Base-by-base conservation (phyloP, 2,888 invertebrate genomes). In the Protophormia terraenovae region DNA sequence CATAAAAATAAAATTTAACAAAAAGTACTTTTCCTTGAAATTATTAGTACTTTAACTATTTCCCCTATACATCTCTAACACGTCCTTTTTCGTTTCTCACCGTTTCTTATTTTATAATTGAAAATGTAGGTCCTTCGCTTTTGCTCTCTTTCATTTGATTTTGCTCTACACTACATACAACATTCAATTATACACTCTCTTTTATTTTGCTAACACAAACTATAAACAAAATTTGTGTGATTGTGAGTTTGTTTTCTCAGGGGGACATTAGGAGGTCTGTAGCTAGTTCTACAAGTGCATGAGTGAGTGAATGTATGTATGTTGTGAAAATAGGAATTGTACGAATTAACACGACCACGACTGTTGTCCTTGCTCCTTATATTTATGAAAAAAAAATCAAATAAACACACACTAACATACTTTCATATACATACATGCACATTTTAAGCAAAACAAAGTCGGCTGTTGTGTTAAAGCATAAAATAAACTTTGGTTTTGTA, bases 341-440 rank as follows among this genome's bases (percentile, higher is more conserved):
- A 77, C 71, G 82, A 83, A 83, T 83, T 77, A 77, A 77, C 76
- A 81, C 81, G 67, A 85, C 81, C 73, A 78, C 71, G 64, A 71
- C 60, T 62, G 78, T 50, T 82, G 82, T 85, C 82, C 85, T 85
- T 82, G 82, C 82, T 85, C 78, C 82, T 69, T 85, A 82, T 85
- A 79, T 78, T 73, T 73, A 47, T 73, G 12, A 80, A 80, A 64
- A 80, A 45, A 47, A 19, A 19, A n/a, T 19, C 8, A 7, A 8
- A 19, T 5, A 47, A 53, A 27, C 22, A 64, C 38, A 41, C 32
- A 32, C 22, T 19, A 14, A 58, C 66, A 78, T 16, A 38, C 29
- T 47, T 29, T 32, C 64, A 38, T 16, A 41, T 29, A n/a, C 10
- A 55, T 32, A 62, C 60, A 29, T 6, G 12, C 58, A 41, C 14